Evolutionary conservation across 1,140 invertebrate species (phyloP).

Genomic region (Sitobion miscanthi): DNA sequence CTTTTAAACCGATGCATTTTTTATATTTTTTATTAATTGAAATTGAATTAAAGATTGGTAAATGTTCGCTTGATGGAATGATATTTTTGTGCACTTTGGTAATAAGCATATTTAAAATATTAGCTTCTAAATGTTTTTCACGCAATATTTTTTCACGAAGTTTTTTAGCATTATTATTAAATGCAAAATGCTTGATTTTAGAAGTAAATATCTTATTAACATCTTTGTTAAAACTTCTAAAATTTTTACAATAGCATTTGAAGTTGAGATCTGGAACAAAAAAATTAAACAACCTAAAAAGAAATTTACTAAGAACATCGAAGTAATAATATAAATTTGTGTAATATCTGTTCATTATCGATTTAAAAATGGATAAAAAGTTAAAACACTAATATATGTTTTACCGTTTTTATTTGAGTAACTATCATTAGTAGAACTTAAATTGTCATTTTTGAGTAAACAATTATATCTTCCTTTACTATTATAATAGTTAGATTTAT

Average conservation of each 20-base stretch:
- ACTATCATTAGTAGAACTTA: neutral
- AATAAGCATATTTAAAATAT: slow-evolving; percentile 16
- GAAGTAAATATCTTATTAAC: neutral
- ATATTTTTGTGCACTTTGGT: neutral
- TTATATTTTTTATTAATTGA: neutral
- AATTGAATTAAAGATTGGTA: neutral
- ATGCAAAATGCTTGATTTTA: slow-evolving; percentile 41
- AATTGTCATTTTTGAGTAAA: neutral
- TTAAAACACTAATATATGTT: neutral
- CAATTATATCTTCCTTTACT: neutral
- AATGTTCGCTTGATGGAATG: neutral
- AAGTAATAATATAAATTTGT: slow-evolving; percentile 3
- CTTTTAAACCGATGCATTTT: neutral
- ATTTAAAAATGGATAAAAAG: neutral
- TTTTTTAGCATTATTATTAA: slow-evolving; percentile 18
- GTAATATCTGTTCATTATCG: slow-evolving; percentile 54
- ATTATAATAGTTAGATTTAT: neutral
- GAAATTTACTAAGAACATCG: neutral
- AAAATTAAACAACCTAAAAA: slow-evolving; percentile 49
- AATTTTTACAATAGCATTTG: slow-evolving; percentile 42
- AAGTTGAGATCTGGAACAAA: slow-evolving; percentile 26
- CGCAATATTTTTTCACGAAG: neutral
- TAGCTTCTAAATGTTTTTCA: slow-evolving; percentile 25
- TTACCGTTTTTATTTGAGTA: slow-evolving; percentile 1
- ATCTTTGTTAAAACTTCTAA: neutral